Conservation (phyloP, 2,113 vertebrate genomes). For the Mesembrinibis cayennensis region DNA sequence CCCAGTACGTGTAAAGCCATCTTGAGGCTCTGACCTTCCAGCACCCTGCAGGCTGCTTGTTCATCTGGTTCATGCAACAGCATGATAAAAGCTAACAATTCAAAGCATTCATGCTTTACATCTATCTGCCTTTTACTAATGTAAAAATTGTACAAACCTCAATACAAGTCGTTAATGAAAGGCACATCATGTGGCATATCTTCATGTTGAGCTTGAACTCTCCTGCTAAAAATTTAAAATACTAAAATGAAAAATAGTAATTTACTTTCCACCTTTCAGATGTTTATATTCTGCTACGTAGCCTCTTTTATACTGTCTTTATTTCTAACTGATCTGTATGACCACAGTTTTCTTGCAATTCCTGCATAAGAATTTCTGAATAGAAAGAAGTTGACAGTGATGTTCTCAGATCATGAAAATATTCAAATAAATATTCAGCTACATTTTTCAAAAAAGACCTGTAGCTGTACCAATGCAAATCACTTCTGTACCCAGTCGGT, state of each 20-base stretch:
- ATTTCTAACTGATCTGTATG: background rate
- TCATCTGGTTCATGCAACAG: accelerated
- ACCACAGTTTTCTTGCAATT: background rate
- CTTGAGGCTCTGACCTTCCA: background rate
- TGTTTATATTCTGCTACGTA: background rate
- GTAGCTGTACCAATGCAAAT: constrained; percentile 10
- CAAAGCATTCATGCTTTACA: background rate
- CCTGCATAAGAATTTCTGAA: background rate
- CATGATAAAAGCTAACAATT: accelerated
- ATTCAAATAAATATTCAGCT: background rate
- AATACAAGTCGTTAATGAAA: background rate
- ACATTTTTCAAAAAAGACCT: background rate
- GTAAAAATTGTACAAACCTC: background rate
- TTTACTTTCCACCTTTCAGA: background rate
- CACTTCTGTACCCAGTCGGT: background rate
- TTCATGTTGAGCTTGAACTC: background rate
- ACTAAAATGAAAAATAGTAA: background rate
- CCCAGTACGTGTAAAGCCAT: background rate
- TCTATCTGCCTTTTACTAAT: background rate
- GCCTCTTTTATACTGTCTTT: background rate
- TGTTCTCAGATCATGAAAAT: background rate
- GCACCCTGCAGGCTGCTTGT: background rate
- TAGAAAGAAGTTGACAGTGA: background rate
- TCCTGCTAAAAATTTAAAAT: background rate
- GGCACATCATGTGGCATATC: background rate